Percentiles rank a stretch among this genome's conserved stretches.
Evolutionary conservation across 2,113 vertebrate species (phyloP).

Genomic region (Callorhinus ursinus): DNA sequence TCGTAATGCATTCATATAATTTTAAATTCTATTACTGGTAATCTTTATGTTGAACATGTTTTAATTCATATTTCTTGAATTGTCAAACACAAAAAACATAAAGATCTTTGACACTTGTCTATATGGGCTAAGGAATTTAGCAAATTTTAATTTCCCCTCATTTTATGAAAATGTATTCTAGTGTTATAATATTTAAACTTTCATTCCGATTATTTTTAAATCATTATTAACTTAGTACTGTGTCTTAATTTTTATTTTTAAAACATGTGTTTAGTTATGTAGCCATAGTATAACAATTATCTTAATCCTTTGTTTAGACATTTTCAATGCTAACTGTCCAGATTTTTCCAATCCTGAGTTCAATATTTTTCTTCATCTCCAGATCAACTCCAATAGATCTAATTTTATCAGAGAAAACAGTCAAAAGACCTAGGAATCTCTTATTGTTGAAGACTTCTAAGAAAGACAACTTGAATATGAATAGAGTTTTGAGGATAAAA

Average conservation of each 20-base stretch:
- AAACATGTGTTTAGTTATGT: not conserved
- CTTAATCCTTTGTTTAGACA: conserved; percentile 17
- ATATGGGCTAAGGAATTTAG: not conserved
- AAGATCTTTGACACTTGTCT: not conserved
- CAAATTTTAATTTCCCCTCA: not conserved
- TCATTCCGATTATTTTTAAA: conserved; percentile 26
- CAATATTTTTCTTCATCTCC: not conserved
- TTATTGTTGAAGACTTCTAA: not conserved
- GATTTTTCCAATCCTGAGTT: not conserved
- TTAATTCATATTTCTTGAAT: conserved; percentile 28
- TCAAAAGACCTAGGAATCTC: not conserved
- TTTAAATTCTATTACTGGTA: not conserved
- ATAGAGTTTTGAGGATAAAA: not conserved
- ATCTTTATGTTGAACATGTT: not conserved
- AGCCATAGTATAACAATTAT: not conserved
- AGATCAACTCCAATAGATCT: not conserved
- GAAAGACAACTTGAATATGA: conserved; percentile 7
- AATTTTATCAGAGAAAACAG: not conserved
- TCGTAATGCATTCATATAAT: not conserved
- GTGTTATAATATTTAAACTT: not conserved
- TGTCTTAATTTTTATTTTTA: conserved; percentile 10
- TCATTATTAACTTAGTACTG: not conserved
- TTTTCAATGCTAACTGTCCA: not conserved
- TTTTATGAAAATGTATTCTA: not conserved
- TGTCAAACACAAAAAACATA: not conserved